Evolutionary conservation across 2,888 invertebrate species (phyloP).

Genomic region (Blomia tropicalis): DNA sequence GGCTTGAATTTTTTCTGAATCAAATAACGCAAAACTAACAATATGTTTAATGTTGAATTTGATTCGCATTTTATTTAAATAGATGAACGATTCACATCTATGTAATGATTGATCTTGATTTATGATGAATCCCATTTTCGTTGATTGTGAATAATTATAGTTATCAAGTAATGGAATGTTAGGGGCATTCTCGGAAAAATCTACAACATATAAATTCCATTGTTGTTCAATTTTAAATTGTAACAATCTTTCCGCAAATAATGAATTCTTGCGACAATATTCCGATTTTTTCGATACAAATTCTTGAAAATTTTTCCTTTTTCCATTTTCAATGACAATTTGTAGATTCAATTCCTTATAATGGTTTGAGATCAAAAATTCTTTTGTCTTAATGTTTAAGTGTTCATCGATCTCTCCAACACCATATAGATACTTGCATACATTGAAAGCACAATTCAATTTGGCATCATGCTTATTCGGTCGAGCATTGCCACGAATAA

Average conservation of each 20-base stretch:
- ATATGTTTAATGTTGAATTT: conserved; percentile 48
- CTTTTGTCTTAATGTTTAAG: not conserved
- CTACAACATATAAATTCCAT: not conserved
- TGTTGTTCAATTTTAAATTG: too few relatives aligned
- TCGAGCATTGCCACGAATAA: not conserved
- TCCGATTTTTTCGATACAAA: not conserved
- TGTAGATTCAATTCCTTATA: not conserved
- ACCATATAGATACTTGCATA: not conserved
- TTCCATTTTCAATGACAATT: not conserved
- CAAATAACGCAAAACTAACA: conserved; percentile 54
- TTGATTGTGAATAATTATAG: too few relatives aligned
- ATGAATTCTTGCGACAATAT: not conserved
- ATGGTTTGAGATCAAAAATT: conserved; percentile 1
- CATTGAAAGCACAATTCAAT: not conserved
- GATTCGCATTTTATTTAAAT: not conserved
- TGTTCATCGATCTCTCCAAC: conserved; percentile 1
- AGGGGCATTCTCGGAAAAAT: not conserved
- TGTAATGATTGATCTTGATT: not conserved
- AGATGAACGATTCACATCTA: not conserved
- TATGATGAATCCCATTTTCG: not conserved
- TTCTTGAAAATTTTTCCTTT: not conserved
- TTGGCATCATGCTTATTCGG: not conserved
- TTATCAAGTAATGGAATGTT: not conserved
- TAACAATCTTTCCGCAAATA: not conserved
- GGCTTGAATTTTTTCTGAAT: conserved; percentile 33